Evolutionary conservation across 2,113 vertebrate genomes (phyloP).

Genomic region (Periophthalmodon schlosseri): DNA sequence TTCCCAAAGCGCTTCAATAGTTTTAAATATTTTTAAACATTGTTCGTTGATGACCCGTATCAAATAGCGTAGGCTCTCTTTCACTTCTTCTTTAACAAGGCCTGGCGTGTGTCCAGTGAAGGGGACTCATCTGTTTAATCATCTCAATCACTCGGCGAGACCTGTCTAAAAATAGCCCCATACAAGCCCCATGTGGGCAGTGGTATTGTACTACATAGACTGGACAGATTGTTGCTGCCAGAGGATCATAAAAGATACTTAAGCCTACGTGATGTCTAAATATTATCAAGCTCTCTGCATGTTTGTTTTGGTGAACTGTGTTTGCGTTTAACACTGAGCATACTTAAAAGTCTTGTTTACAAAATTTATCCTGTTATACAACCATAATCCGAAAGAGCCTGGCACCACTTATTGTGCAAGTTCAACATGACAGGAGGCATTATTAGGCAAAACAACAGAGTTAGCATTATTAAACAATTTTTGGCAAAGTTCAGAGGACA

Average conservation of each 20-base stretch:
- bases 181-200: slow-evolving; percentile 40
- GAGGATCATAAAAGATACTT: slow-evolving; percentile 32
- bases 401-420: slow-evolving; percentile 32
- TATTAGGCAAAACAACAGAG: slow-evolving; percentile 25
- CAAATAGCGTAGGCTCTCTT: slow-evolving; percentile 34
- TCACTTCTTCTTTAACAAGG: slow-evolving; percentile 47
- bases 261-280: slow-evolving; percentile 22
- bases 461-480: slow-evolving; percentile 4
- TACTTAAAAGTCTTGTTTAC: slow-evolving; percentile 48
- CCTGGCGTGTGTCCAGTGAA: slow-evolving; percentile 50
- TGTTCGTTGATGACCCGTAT: slow-evolving; percentile 34
- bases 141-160: slow-evolving; percentile 64
- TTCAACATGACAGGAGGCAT: slow-evolving; percentile 37
- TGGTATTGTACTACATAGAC: slow-evolving; percentile 38
- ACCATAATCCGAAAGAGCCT: slow-evolving; percentile 57
- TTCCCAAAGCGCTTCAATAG: slow-evolving; percentile 16
- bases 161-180: slow-evolving; percentile 62
- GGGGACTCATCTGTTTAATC: slow-evolving; percentile 71
- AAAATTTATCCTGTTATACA: slow-evolving; percentile 64
- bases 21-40: slow-evolving; percentile 33
- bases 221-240: slow-evolving; percentile 45
- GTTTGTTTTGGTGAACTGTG: slow-evolving; percentile 48
- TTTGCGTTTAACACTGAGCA: slow-evolving; percentile 35
- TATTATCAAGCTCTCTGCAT: slow-evolving; percentile 24
- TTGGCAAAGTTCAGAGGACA: slow-evolving; percentile 15